Evolutionary conservation across 2,888 invertebrate genomes (phyloP), one percentile per base, ranked within the genome.

Genomic region (Tachina fera): DNA sequence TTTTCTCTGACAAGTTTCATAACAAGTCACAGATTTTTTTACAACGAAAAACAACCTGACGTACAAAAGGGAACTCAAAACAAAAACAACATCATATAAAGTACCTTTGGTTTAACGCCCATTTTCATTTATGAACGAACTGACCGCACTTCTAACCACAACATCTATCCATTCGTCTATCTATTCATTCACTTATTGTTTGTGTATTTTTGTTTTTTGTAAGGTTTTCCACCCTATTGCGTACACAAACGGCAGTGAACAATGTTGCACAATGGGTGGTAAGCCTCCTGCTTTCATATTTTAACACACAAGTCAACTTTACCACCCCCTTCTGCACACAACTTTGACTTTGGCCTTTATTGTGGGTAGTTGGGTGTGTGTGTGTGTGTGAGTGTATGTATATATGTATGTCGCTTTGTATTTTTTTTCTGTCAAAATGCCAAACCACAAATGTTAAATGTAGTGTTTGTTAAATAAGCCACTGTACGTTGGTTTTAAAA

Each of bases 381-480:
- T 72, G 79, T 83, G 63, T 84, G 72, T 81, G 82, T 83, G 78
- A 84, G 86, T 83, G 74, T 85, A 80, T 83, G 78, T 85, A 58
- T 72, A 77, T 83, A 53, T 84, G 74, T 81, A 72, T 84, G 83
- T 74, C 13, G 0, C 5, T 47, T 72, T 67, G 63, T 43, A 22
- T 31, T 6, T 31, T 31, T 16, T 68, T 58, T 91, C 87, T 89
- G 90, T 89, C 90, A 90, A 91, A 91, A 91, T 91, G 91, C 89
- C 89, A 91, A 91, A 91, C 91, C 91, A 88, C 91, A 91, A 91
- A 91, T 91, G 90, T 90, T 91, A 91, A 91, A 89, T 90, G 89
- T 88, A 89, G 89, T 90, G 89, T 31, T 31, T 6, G 31, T 31
- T 31, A 6, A 31, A 6, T 88, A 90, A 91, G 91, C 91, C 90